Percentiles rank a stretch among this genome's conserved stretches.
These are phyloP conservation scores for Scleropages formosus DNA, from an alignment of 2,797 vertebrate species.

Conservation along the genomic window DNA sequence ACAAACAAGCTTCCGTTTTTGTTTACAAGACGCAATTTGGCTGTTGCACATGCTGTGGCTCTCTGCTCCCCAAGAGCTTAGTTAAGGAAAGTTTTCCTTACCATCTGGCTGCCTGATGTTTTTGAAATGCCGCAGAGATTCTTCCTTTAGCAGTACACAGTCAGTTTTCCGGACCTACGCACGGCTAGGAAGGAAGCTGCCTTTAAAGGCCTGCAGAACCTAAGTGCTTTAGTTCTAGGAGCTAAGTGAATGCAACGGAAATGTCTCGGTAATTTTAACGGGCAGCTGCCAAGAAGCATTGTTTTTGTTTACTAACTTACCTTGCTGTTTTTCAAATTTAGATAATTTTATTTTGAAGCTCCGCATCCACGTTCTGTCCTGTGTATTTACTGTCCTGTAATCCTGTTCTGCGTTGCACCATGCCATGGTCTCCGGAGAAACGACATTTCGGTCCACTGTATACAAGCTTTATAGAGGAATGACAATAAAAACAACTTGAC, in stretches of 20 bases:
- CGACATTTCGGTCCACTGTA: too few relatives aligned
- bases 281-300: background rate
- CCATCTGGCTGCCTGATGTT: constrained; percentile 18
- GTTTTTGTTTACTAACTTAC: background rate
- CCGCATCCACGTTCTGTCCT: too few relatives aligned
- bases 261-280: background rate
- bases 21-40: background rate
- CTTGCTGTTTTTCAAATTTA: background rate
- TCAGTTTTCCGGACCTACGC: background rate
- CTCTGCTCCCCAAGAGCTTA: background rate
- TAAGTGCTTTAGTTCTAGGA: too few relatives aligned
- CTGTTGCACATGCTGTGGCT: too few relatives aligned
- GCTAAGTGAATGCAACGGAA: too few relatives aligned
- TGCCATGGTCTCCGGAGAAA: too few relatives aligned
- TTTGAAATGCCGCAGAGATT: background rate
- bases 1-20: background rate
- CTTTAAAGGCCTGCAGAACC: background rate
- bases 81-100: constrained; percentile 2
- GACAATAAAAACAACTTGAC: too few relatives aligned
- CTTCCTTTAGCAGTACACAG: background rate
- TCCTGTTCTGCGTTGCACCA: too few relatives aligned
- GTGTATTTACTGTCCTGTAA: too few relatives aligned
- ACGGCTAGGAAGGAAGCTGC: background rate
- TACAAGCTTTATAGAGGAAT: too few relatives aligned
- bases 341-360: too few relatives aligned